Base-by-base conservation (phyloP, 1,140 invertebrate genomes). In the Tetramorium parvispinum region DNA sequence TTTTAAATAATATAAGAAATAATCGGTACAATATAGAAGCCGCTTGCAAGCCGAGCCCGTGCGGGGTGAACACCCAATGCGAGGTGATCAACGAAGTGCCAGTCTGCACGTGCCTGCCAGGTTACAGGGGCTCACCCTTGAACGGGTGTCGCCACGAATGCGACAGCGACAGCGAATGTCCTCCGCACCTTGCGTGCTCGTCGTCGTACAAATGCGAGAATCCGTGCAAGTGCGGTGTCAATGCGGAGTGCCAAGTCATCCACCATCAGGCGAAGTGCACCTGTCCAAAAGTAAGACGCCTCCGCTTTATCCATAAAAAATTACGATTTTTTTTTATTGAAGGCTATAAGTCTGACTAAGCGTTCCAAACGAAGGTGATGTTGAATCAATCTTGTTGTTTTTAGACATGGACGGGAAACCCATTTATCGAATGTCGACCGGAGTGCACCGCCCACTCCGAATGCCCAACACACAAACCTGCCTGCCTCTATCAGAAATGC, bases 401-500 rank as follows among this genome's bases (percentile, higher is more conserved):
- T 8, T 76, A 97, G 96, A 97, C 97, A 16, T 98, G 97, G 94
- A 96, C 97, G 78, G 98, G 98, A 88, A 97, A 97, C 91, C 96
- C 97, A 0, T 97, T 96, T 91, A 94, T 96, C 0, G 96, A 96
- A 53, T 98, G 98, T 89, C 96, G 96, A 49, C 96, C 97, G 0
- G 98, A 98, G 91, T 98, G 98, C 89, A 96, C 96, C 0, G 94
- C 95, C 2, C 96, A 98, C 93, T 95, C 96, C 13, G 97, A 98
- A 46, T 98, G 98, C 93, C 97, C 98, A 0, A 92, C 96, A 13
- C 96, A 96, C 88, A 97, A 97, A 91, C 97, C 98, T 0, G 97
- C 97, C 8, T 98, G 98, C 92, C 96, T 97, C 37, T 98, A 97
- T 92, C 97, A 97, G 87, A 97, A 97, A 85, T 98, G 98, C 92